Evolutionary conservation across 1,140 invertebrate species (phyloP).

Genomic region (Caerostris darwini): DNA sequence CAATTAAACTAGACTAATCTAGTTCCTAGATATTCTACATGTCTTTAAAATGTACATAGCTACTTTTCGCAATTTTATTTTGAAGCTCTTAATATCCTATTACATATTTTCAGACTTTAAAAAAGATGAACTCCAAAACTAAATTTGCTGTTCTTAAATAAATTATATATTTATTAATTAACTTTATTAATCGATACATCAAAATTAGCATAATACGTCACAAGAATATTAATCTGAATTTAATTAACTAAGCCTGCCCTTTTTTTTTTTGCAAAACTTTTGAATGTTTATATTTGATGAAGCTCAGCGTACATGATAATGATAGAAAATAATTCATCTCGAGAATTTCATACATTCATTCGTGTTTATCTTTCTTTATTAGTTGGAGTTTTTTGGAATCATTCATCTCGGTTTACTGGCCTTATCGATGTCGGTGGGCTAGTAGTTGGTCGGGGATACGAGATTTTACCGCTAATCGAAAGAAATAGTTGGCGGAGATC

Average conservation of each 20-base stretch:
- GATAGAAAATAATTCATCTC: not conserved
- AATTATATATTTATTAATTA: not conserved
- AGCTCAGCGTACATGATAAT: not conserved
- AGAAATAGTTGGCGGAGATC: not conserved
- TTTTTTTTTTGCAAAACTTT: not conserved
- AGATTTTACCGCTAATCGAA: constrained; percentile 5
- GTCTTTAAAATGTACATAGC: too few relatives aligned
- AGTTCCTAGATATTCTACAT: too few relatives aligned
- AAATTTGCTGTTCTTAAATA: not conserved
- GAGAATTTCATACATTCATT: constrained; percentile 25
- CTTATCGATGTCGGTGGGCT: not conserved
- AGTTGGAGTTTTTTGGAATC: not conserved
- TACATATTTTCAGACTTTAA: too few relatives aligned
- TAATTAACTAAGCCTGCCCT: too few relatives aligned
- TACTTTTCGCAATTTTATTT: too few relatives aligned
- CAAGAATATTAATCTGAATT: not conserved
- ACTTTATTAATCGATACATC: not conserved
- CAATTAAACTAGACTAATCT: too few relatives aligned
- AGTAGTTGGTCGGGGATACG: not conserved
- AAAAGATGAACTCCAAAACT: too few relatives aligned
- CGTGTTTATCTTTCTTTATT: constrained; percentile 32
- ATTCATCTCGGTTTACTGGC: constrained; percentile 17
- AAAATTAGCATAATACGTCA: not conserved
- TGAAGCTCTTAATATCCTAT: too few relatives aligned
- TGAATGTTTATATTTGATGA: not conserved